Percentiles rank a stretch among this genome's conserved stretches.
These are phyloP conservation scores for Pelochelys cantorii DNA, from an alignment of 2,797 vertebrate species.

Conservation along the genomic window DNA sequence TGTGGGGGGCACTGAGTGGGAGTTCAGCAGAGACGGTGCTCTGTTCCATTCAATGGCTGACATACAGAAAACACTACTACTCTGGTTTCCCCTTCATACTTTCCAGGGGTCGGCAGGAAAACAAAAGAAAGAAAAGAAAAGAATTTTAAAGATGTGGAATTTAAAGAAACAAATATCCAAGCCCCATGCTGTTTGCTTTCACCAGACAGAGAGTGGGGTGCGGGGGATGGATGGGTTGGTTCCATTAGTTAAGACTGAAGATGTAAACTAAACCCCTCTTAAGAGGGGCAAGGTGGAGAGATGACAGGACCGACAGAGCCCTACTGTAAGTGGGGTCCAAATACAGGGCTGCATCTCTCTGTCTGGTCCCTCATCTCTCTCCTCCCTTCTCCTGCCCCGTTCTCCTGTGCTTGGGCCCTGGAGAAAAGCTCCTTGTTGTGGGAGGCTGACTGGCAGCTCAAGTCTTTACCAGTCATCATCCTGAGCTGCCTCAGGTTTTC, in stretches of 20 bases:
- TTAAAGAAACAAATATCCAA: conserved; percentile 63
- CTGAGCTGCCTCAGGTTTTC: neutral
- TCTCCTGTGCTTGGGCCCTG: neutral
- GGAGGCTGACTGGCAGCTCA: neutral
- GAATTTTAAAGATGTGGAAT: conserved; percentile 39
- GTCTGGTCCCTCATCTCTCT: too few relatives aligned
- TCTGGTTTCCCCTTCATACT: neutral
- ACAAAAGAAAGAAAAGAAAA: conserved; percentile 43
- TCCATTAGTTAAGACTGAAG: conserved; percentile 31
- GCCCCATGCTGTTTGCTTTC: neutral
- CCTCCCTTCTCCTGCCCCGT: too few relatives aligned
- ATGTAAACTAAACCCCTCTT: conserved; percentile 46
- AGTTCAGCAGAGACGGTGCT: conserved; percentile 22
- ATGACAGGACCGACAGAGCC: conserved; percentile 25
- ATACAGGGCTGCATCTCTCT: neutral
- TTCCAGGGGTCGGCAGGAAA: neutral
- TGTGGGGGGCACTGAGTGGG: accelerated
- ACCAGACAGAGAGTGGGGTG: neutral
- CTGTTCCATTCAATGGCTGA: conserved; percentile 35
- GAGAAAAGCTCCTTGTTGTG: neutral
- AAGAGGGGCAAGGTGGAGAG: conserved; percentile 13
- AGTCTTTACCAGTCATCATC: neutral
- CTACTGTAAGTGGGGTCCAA: neutral
- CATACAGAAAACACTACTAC: neutral
- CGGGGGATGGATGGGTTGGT: neutral